Evolutionary conservation across 2,797 vertebrate species (phyloP), one percentile per base, ranked within the genome.

Genomic region (Tarsius wallacei): DNA sequence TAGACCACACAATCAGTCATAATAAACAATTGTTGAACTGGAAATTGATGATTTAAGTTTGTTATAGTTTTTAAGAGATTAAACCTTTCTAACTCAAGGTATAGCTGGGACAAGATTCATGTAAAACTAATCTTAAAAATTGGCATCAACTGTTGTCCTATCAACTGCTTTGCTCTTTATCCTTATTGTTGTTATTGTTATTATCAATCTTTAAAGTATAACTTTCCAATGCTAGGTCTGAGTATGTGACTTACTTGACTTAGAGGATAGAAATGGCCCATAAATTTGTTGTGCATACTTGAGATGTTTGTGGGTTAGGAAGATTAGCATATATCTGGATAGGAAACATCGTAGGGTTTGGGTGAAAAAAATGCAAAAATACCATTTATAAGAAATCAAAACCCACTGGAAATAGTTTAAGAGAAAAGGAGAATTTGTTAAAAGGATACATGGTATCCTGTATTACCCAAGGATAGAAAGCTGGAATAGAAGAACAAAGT

Each of bases 321-420:
- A n/a, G 68, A 76, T 47, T 66, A 10, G 36, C 80, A 22, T 17
- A 7, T 57, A 49, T 61, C 24, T 74, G n/a, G 33, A 7, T 17
- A 76, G 24, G 86, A 28, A 78, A 51, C 24, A 11, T 55, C 17
- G 15, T 17, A 68, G 7, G 10, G 14, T 16, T 90, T 49, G 82
- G 31, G 24, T 92, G 51, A 63, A 78, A 95, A 84, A 49, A 73
- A 49, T 70, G 22, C 15, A 93, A 83, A 93, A 90, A 28, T 49
- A 28, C 11, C 61, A 21, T 63, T 71, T 76, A 2, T 51, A 76
- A 86, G 26, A 49, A 70, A 64, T 63, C 61, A 8, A 61, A 71
- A 90, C 61, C 47, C 53, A 53, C 4, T 76, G 22, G n/a, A 84
- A 36, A 77, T 78, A 78, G 42, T 4, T 77, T 70, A 87, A 74